Base-by-base conservation (phyloP, 2,113 vertebrate genomes). In the Neodontobutis hainanensis region DNA sequence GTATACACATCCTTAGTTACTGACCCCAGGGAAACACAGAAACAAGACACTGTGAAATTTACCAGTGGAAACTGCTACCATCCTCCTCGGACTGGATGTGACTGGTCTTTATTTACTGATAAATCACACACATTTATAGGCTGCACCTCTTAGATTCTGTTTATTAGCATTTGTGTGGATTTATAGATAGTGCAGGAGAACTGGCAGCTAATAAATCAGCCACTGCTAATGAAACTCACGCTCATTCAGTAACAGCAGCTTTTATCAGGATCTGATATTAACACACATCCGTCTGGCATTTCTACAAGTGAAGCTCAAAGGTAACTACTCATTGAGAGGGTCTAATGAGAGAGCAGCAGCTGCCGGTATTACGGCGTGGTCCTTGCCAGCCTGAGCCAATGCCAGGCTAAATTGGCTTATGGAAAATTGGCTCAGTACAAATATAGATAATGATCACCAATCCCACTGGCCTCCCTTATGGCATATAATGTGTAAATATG, bases 281-380 rank as follows among this genome's bases (percentile, higher is more conserved):
- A 56, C 70, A 73, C 75, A 63, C 66, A 53, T 83, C 75, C 66
- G 56, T 73, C 82, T 86, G 75, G 70, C 75, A 75, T 86, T 75
- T 78, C 65, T 82, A 86, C 74, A 77, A 84, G 74, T 48, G 73
- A 63, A 70, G 80, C 83, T 88, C 85, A 85, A 78, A 88, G 86
- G 86, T 88, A 86, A 78, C 45, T 45, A 73, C 79, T 80, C 15
- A 5, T 75, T 52, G 75, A 73, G 74, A 74, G 74, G 64, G 78
- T 57, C 78, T 88, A 88, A 89, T 87, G 86, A 91, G 82, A 72
- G 70, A 70, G 66, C 68, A 73, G 78, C 80, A 80, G 85, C 81
- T 78, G 84, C 71, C 71, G 71, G 36, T 47, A 68, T 48, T 43
- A 71, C 78, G 60, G 68, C 57, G 52, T 55, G 52, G 74, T 75